phyloP scores from a whole-genome alignment of 2,113 vertebrate species.

The Columba janthina region DNA sequence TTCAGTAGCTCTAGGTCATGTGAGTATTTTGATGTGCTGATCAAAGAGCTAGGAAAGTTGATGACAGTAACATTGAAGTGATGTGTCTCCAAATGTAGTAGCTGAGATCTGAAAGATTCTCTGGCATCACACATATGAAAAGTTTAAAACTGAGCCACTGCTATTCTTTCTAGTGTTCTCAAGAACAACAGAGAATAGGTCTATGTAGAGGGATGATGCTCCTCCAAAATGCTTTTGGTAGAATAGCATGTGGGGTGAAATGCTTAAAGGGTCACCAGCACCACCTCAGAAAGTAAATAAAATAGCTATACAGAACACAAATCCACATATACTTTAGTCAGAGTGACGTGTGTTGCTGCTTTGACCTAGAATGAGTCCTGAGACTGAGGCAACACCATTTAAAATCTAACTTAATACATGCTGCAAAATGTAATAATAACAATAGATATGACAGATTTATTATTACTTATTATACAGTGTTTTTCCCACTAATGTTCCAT shows the following conservation, averaged over 20 bases:
- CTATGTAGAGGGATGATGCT: neutral
- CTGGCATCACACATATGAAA: neutral
- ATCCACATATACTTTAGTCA: neutral
- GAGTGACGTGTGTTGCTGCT: neutral
- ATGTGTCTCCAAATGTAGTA: neutral
- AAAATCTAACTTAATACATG: neutral
- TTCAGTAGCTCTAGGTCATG: neutral
- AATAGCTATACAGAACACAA: neutral
- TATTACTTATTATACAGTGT: neutral
- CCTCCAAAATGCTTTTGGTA: neutral
- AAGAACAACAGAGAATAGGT: neutral
- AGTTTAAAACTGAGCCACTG: neutral
- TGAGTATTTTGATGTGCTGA: neutral
- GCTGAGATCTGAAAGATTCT: neutral
- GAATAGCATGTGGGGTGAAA: neutral
- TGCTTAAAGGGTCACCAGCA: neutral
- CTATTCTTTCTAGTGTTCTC: neutral
- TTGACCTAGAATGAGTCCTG: neutral
- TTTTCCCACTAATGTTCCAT: neutral
- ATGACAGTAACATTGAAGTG: neutral
- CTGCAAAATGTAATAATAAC: conserved; percentile 15
- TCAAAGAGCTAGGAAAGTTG: neutral
- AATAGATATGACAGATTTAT: neutral
- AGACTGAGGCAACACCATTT: neutral
- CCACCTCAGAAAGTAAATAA: neutral